These are phyloP conservation scores for Lithophane ornitopus DNA, from an alignment of 2,888 invertebrate species.

Conservation along the genomic window DNA sequence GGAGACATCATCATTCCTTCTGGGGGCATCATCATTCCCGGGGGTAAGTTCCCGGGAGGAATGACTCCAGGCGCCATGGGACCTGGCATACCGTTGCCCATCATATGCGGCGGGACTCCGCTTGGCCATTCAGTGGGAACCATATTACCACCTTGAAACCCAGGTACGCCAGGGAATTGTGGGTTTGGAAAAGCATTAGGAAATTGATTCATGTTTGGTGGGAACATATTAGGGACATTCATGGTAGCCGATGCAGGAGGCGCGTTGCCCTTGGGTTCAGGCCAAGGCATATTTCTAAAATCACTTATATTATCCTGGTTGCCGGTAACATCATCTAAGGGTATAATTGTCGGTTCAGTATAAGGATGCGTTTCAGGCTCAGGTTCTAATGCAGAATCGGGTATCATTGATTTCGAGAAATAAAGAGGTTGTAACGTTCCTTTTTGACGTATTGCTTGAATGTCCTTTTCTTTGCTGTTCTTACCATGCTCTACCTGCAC, in stretches of 20 bases:
- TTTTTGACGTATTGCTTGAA: constrained; percentile 96
- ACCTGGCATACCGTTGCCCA: constrained; percentile 81
- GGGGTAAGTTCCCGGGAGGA: constrained; percentile 79
- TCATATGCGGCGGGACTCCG: constrained; percentile 82
- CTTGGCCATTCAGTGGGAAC: constrained; percentile 84
- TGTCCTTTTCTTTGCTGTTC: constrained; percentile 96
- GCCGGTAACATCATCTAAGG: constrained; percentile 96
- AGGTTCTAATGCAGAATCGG: constrained; percentile 96
- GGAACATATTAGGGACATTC: constrained; percentile 86
- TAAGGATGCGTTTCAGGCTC: constrained; percentile 95
- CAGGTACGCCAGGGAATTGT: constrained; percentile 85
- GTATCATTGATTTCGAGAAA: constrained; percentile 95
- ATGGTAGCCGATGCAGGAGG: constrained; percentile 80
- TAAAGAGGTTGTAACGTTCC: constrained; percentile 95
- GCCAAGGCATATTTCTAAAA: constrained; percentile 95
- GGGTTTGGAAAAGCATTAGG: constrained; percentile 86
- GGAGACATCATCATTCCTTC: constrained; percentile 85
- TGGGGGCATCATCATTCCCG: constrained; percentile 75
- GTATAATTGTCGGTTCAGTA: constrained; percentile 95
- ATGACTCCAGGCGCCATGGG: constrained; percentile 78
- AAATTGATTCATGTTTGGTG: constrained; percentile 85
- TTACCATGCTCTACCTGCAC: constrained; percentile 93
- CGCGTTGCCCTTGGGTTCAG: constrained; percentile 94
- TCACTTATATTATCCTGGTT: constrained; percentile 95
- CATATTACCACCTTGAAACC: constrained; percentile 84